Percentiles rank a stretch among this genome's conserved stretches.
These are phyloP conservation scores for Cardinalis cardinalis DNA, from an alignment of 2,113 vertebrate genomes.

Conservation along the genomic window DNA sequence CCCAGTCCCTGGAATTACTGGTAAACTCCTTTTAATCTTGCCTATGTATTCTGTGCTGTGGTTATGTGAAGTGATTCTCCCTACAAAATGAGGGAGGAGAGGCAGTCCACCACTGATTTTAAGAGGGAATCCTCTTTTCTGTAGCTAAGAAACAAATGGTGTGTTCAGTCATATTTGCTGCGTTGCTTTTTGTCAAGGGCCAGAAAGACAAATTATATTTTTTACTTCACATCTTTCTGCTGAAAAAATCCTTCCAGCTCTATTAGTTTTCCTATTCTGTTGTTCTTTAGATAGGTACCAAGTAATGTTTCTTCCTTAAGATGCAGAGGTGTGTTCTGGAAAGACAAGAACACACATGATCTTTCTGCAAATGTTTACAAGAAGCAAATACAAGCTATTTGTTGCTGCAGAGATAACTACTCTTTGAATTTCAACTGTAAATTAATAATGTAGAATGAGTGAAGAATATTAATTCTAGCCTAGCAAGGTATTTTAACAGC, in stretches of 20 bases:
- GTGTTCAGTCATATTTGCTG: neutral
- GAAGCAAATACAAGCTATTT: neutral
- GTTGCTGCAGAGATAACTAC: neutral
- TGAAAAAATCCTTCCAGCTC: neutral
- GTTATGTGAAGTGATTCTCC: neutral
- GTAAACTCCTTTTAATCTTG: neutral
- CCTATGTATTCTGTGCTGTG: neutral
- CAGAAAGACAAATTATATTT: neutral
- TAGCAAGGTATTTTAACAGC: neutral
- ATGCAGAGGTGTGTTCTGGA: neutral
- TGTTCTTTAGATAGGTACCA: neutral
- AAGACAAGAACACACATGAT: neutral
- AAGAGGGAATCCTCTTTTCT: neutral
- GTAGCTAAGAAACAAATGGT: neutral
- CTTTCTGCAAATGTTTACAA: neutral
- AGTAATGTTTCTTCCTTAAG: neutral
- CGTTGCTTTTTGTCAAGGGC: neutral
- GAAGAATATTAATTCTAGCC: neutral
- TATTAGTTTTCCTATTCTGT: neutral
- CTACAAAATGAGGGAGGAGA: neutral
- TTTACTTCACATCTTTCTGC: neutral
- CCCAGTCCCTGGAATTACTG: neutral
- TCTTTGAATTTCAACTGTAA: neutral
- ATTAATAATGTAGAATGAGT: neutral
- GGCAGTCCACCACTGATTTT: neutral